Evolutionary conservation across 2,797 vertebrate species (phyloP).

Genomic region (Sebastes matsubarae): DNA sequence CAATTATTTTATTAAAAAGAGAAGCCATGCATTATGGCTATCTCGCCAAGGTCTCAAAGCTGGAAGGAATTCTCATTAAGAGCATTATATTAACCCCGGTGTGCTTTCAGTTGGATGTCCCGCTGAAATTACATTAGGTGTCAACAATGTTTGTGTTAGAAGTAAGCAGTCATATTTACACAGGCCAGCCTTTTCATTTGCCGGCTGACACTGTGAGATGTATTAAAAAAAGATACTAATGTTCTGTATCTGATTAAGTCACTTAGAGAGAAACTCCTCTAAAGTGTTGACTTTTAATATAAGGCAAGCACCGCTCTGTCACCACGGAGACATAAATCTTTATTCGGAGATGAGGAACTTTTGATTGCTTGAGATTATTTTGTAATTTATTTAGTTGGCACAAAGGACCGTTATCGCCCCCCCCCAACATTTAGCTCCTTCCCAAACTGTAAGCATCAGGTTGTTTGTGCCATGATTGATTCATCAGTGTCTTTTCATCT

Average conservation of each 20-base stretch:
- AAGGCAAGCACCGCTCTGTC: slow-evolving; percentile 43
- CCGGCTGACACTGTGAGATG: slow-evolving; percentile 76
- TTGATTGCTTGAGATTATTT: slow-evolving; percentile 53
- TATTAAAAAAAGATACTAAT: slow-evolving; percentile 83
- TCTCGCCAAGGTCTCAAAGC: slow-evolving; percentile 79
- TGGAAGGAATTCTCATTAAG: slow-evolving; percentile 86
- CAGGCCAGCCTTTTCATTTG: slow-evolving; percentile 72
- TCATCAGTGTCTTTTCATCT: slow-evolving; percentile 60
- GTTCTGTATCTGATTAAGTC: slow-evolving; percentile 78
- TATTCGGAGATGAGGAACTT: slow-evolving; percentile 52
- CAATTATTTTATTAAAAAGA: slow-evolving; percentile 88
- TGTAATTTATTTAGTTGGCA: slow-evolving; percentile 51
- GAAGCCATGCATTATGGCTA: slow-evolving; percentile 83
- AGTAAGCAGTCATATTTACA: slow-evolving; percentile 85
- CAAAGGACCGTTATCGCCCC: slow-evolving; percentile 4
- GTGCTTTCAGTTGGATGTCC: slow-evolving; percentile 80
- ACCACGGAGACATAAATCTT: slow-evolving; percentile 56
- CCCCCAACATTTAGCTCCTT: slow-evolving; percentile 29
- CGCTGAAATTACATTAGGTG: slow-evolving; percentile 84
- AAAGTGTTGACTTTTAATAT: slow-evolving; percentile 82
- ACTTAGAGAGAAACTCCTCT: slow-evolving; percentile 67
- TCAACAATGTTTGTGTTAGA: slow-evolving; percentile 85
- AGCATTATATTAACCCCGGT: slow-evolving; percentile 83
- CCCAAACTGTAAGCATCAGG: slow-evolving; percentile 46
- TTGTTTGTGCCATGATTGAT: slow-evolving; percentile 70